Evolutionary conservation across 2,797 vertebrate genomes (phyloP).

Genomic region (Helarctos malayanus): DNA sequence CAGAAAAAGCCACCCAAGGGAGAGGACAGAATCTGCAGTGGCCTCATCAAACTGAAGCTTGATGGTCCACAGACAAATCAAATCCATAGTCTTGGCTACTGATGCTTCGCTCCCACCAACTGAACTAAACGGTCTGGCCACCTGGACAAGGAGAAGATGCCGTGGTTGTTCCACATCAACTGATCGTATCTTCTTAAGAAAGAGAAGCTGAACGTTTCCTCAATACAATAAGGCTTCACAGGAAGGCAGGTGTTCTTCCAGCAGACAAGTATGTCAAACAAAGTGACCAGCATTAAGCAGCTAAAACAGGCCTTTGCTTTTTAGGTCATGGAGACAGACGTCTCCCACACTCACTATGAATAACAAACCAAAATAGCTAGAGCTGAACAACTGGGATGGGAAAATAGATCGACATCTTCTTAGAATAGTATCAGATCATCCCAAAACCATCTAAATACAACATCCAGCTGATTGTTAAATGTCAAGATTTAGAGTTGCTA

Average conservation of each 20-base stretch:
- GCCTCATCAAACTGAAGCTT: not conserved
- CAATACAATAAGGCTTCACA: not conserved
- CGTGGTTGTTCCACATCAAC: not conserved
- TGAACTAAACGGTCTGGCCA: not conserved
- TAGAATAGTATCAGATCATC: not conserved
- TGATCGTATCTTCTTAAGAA: not conserved
- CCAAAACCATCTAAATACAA: not conserved
- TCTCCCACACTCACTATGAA: not conserved
- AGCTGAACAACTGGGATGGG: not conserved
- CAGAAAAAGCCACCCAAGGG: not conserved
- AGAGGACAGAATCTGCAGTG: not conserved
- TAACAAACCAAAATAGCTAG: conserved; percentile 9
- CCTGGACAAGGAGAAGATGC: not conserved
- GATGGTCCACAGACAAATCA: not conserved
- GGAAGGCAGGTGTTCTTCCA: not conserved
- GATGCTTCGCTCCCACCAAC: not conserved
- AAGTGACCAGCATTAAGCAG: conserved; percentile 16
- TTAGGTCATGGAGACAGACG: not conserved
- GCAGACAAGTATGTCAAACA: not conserved
- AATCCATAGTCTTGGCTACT: not conserved
- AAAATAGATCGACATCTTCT: not conserved
- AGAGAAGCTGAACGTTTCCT: not conserved
- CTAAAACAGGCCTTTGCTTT: conserved; percentile 21
- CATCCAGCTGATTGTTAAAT: not conserved
- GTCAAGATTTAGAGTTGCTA: not conserved